Evolutionary conservation across 2,797 vertebrate genomes (phyloP).

Genomic region (Chloroceryle inda): DNA sequence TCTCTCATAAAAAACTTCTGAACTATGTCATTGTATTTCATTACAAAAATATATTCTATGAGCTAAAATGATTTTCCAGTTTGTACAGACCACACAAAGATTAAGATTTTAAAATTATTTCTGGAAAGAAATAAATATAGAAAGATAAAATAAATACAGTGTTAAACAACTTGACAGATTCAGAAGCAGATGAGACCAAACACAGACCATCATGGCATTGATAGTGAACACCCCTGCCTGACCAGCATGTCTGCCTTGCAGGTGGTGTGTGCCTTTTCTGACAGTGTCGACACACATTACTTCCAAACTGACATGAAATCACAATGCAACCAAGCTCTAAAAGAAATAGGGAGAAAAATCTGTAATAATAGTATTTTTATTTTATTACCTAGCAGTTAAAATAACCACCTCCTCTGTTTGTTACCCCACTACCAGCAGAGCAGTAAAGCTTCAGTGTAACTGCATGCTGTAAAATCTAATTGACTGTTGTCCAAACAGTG

Average conservation of each 20-base stretch:
- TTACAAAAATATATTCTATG: background rate
- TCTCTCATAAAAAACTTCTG: background rate
- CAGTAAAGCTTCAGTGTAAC: background rate
- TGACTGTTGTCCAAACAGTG: slow-evolving; percentile 50
- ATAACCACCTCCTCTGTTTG: slow-evolving; percentile 49
- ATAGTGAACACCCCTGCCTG: background rate
- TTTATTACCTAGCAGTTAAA: slow-evolving; percentile 73
- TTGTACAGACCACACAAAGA: slow-evolving; percentile 11
- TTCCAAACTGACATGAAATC: slow-evolving; percentile 23
- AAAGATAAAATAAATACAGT: slow-evolving; percentile 44
- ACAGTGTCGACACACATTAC: slow-evolving; percentile 35
- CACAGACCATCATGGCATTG: background rate
- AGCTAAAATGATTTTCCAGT: slow-evolving; percentile 5
- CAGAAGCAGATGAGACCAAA: background rate
- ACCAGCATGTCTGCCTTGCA: slow-evolving; percentile 12
- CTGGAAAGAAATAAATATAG: slow-evolving; percentile 14
- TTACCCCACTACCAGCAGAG: slow-evolving; percentile 33
- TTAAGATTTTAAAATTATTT: slow-evolving; percentile 23
- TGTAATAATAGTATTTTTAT: slow-evolving; percentile 74
- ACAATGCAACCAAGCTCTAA: slow-evolving; percentile 26
- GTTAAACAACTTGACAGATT: background rate
- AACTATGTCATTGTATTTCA: background rate
- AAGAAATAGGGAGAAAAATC: slow-evolving; percentile 43
- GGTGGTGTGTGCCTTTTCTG: slow-evolving; percentile 6
- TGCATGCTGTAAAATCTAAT: slow-evolving; percentile 44